Conservation (phyloP, 2,113 vertebrate genomes). For the Donacobius atricapilla region DNA sequence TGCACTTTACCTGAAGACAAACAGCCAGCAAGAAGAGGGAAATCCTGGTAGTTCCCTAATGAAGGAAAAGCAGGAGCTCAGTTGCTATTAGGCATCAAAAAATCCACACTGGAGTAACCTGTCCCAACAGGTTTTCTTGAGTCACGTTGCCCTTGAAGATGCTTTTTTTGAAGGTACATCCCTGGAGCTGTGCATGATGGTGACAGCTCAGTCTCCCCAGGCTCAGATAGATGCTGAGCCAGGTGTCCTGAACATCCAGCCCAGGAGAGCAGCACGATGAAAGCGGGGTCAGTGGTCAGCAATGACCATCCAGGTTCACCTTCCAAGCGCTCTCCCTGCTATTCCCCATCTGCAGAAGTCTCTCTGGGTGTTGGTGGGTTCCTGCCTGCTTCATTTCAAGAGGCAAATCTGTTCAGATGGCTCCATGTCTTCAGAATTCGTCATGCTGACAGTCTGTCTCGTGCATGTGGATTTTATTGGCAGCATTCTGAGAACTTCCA, state of each 20-base stretch:
- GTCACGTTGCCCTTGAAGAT: background rate
- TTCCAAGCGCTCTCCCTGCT: accelerated
- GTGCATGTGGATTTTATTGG: background rate
- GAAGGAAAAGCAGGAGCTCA: background rate
- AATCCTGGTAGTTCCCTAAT: background rate
- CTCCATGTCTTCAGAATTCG: background rate
- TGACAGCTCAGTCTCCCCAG: background rate
- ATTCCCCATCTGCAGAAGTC: background rate
- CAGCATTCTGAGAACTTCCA: background rate
- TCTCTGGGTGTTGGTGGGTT: background rate
- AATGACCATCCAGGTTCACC: background rate
- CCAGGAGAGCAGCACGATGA: accelerated
- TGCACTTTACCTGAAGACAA: background rate
- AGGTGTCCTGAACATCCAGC: background rate
- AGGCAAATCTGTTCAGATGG: background rate
- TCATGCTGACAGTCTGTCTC: background rate
- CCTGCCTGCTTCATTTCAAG: background rate
- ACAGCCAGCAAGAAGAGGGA: background rate
- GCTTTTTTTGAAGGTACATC: background rate
- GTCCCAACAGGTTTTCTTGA: background rate
- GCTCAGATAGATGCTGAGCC: background rate
- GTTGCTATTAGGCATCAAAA: background rate
- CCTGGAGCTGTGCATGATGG: background rate
- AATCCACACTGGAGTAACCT: background rate
- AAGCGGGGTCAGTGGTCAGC: background rate